Percentiles rank a stretch among this genome's conserved stretches.
Evolutionary conservation across 1,140 invertebrate species (phyloP).

Genomic region (Alviniconcha marisindica): DNA sequence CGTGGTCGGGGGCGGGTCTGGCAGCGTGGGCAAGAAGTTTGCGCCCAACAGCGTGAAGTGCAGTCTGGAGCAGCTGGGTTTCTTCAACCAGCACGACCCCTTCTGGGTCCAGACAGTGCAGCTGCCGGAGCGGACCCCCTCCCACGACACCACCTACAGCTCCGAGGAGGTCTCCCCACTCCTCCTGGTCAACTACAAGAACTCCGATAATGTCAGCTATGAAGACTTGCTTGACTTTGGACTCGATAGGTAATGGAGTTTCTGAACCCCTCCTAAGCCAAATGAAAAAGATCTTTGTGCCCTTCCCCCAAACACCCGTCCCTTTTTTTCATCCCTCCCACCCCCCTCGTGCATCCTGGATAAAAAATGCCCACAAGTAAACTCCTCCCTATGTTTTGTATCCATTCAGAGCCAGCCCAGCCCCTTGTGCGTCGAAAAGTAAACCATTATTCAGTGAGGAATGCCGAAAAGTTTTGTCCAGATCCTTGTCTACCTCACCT

Average conservation of each 20-base stretch:
- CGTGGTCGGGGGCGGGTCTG: not conserved
- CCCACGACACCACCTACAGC: slow-evolving; percentile 28
- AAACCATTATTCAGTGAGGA: too few relatives aligned
- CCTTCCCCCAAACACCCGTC: too few relatives aligned
- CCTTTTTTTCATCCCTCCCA: too few relatives aligned
- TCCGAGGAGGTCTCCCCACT: slow-evolving; percentile 60
- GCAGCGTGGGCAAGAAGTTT: slow-evolving; percentile 46
- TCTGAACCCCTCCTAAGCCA: not conserved
- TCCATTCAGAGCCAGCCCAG: too few relatives aligned
- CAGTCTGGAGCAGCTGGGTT: slow-evolving; percentile 68
- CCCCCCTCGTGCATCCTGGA: too few relatives aligned
- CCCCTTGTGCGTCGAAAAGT: too few relatives aligned
- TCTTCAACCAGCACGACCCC: slow-evolving; percentile 67
- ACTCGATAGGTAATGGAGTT: slow-evolving; percentile 79
- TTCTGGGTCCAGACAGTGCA: slow-evolving; percentile 68
- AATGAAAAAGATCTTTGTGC: not conserved
- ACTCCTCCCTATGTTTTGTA: too few relatives aligned
- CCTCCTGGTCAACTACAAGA: slow-evolving; percentile 70
- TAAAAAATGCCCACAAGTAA: too few relatives aligned
- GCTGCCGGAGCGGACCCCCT: slow-evolving; percentile 34
- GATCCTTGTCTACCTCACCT: too few relatives aligned
- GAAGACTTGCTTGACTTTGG: slow-evolving; percentile 95
- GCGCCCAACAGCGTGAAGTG: slow-evolving; percentile 57
- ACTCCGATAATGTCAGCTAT: slow-evolving; percentile 87
- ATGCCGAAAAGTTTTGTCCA: too few relatives aligned